phyloP scores from a whole-genome alignment of 2,797 vertebrate genomes.

The Spondyliosoma cantharus region DNA sequence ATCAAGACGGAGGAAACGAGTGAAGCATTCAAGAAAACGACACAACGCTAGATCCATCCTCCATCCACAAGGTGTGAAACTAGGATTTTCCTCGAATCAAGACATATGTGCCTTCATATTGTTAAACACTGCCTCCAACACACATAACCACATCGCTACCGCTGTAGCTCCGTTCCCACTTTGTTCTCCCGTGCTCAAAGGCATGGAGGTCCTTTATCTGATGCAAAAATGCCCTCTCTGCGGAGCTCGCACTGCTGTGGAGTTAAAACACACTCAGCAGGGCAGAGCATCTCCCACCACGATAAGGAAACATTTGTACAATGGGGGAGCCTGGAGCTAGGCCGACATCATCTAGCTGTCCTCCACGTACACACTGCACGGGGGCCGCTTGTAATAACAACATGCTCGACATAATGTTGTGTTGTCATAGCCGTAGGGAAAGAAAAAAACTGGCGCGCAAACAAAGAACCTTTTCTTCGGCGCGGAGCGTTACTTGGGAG shows the following conservation, averaged over 20 bases:
- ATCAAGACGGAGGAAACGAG: slow-evolving; percentile 22
- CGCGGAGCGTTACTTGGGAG: background rate
- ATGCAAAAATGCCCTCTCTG: slow-evolving; percentile 50
- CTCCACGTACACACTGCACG: slow-evolving; percentile 18
- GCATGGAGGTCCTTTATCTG: slow-evolving; percentile 50
- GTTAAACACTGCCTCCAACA: slow-evolving; percentile 11
- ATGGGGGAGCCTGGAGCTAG: slow-evolving; percentile 32
- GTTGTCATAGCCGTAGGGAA: slow-evolving; percentile 38
- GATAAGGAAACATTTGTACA: slow-evolving; percentile 46
- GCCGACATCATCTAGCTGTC: slow-evolving; percentile 26
- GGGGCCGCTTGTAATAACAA: slow-evolving; percentile 53
- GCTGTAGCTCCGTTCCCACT: slow-evolving; percentile 34
- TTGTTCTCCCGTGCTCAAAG: slow-evolving; percentile 53
- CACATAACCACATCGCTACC: background rate
- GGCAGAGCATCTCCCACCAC: slow-evolving; percentile 10
- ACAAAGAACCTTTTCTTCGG: slow-evolving; percentile 45
- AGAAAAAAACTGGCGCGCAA: slow-evolving; percentile 33
- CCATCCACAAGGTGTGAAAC: slow-evolving; percentile 18
- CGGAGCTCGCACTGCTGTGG: slow-evolving; percentile 35
- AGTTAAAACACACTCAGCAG: slow-evolving; percentile 56
- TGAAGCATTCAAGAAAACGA: slow-evolving; percentile 13
- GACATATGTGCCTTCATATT: slow-evolving; percentile 22
- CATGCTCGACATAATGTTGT: slow-evolving; percentile 42
- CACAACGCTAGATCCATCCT: slow-evolving; percentile 15
- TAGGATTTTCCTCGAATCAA: slow-evolving; percentile 23